Evolutionary conservation across 2,797 vertebrate genomes (phyloP).

Genomic region (Mormyrops attenuatus): DNA sequence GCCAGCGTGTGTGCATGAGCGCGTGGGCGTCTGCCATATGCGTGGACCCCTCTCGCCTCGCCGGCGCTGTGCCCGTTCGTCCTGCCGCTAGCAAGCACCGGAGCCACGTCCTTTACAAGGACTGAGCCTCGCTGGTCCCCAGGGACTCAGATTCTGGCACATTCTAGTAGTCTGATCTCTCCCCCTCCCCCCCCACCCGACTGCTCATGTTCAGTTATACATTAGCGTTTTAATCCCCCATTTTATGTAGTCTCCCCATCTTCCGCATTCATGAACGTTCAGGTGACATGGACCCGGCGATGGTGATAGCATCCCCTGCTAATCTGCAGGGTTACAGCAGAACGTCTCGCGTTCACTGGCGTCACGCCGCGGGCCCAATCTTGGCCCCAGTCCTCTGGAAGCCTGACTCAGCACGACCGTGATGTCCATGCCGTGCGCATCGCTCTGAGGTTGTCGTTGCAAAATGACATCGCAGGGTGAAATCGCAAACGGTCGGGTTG

Average conservation of each 20-base stretch:
- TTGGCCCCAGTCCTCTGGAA: not conserved
- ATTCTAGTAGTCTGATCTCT: not conserved
- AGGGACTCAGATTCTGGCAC: not conserved
- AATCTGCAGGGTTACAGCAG: not conserved
- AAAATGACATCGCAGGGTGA: not conserved
- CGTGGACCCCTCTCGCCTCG: not conserved
- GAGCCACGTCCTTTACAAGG: not conserved
- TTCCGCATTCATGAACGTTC: not conserved
- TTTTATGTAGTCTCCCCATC: not conserved
- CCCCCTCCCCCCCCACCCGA: not conserved
- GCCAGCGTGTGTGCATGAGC: not conserved
- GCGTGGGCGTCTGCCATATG: constrained; percentile 18
- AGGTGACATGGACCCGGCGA: not conserved
- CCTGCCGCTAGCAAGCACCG: not conserved
- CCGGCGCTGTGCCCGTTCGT: not conserved
- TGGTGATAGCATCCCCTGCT: not conserved
- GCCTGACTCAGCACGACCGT: not conserved
- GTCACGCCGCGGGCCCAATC: not conserved
- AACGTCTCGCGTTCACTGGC: not conserved
- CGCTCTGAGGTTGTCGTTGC: not conserved
- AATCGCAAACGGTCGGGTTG: not conserved
- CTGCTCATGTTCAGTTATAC: not conserved
- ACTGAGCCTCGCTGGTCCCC: not conserved
- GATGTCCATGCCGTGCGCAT: not conserved
- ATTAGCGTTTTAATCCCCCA: not conserved